Percentiles rank a stretch among this genome's conserved stretches.
Conservation (phyloP, 92 coral and sea anemone genomes). For the Palythoa grandis region DNA sequence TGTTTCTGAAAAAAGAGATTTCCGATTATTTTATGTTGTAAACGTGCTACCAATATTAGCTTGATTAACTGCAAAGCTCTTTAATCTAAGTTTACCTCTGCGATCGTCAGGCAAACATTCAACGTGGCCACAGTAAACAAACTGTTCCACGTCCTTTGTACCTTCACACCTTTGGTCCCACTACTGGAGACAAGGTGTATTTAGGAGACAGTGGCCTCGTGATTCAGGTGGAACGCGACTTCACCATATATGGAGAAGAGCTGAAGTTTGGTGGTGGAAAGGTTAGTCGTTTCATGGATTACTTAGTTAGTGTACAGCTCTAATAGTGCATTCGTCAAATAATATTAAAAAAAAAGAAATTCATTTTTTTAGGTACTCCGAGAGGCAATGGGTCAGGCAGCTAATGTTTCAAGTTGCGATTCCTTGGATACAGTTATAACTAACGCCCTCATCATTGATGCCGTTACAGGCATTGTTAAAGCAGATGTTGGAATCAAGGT, state of each 20-base stretch:
- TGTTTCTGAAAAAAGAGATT: neutral
- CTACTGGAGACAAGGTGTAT: conserved; percentile 70
- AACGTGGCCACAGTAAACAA: conserved; percentile 44
- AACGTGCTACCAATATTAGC: neutral
- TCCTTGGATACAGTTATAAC: conserved; percentile 77
- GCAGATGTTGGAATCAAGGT: conserved; percentile 83
- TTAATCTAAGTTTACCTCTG: neutral
- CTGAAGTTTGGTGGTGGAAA: conserved; percentile 81
- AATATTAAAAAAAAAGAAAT: neutral
- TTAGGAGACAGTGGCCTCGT: conserved; percentile 69
- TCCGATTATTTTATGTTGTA: neutral
- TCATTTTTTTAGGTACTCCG: conserved; percentile 55
- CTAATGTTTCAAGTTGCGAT: conserved; percentile 53
- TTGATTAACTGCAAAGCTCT: neutral
- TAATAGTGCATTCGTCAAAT: neutral
- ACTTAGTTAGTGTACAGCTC: neutral
- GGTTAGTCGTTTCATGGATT: conserved; percentile 25
- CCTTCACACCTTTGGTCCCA: conserved; percentile 66
- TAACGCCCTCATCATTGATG: conserved; percentile 74
- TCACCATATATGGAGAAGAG: conserved; percentile 73
- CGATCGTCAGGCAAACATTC: conserved; percentile 8
- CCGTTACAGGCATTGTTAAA: conserved; percentile 68
- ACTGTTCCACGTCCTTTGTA: conserved; percentile 54
- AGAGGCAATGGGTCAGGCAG: conserved; percentile 81
- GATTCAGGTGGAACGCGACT: conserved; percentile 66